Evolutionary conservation across 2,888 invertebrate species (phyloP), one percentile per base, ranked within the genome.

Genomic region (Nezara viridula): DNA sequence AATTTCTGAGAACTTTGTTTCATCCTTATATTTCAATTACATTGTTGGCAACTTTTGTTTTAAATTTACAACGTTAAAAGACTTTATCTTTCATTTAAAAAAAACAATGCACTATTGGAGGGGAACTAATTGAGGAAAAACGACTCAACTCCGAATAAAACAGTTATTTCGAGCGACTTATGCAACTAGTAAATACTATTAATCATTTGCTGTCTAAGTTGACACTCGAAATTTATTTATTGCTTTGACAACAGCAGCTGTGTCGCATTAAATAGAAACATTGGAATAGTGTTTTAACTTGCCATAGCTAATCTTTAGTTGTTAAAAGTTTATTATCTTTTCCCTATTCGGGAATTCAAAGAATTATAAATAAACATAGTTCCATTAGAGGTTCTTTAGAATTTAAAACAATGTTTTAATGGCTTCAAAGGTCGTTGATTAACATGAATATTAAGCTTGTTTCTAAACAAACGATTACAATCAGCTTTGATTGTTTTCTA

Each of bases 201-300:
- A 37, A 73, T 73, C 66, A 73, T 19, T 37, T 37, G 2, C 66
- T 73, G 32, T 73, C 66, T 73, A 73, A 44, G 44, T 81, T 81
- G 81, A 81, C 81, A 81, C 81, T 40, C n/a, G 44, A 81, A 81
- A 81, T 81, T 44, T 81, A 81, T 81, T 81, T 44, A 81, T 73
- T 37, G 37, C 66, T 73, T 19, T 73, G 66, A 73, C 66, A 73
- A 73, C 66, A 37, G 66, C 32, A 73, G 66, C 66, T 73, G 66
- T 60, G 60, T 73, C 66, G 37, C 66, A 73, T 73, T 73, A 73
- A 37, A 73, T 73, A 73, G 66, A 73, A 73, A 73, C 37, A 73
- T 73, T 37, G 66, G 66, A 32, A 37, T 37, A 37, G 0, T 21
- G 19, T 73, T 73, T 37, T 37, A 37, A 73, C 66, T 73, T 73